Evolutionary conservation across 2,113 vertebrate genomes (phyloP).

Genomic region (Sus scrofa): T2T-Sscrofa CM000823.6:59219501-59220000

Average conservation of each 20-base stretch:
- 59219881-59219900: not conserved
- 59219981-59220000: not conserved
- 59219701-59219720: not conserved
- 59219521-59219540: not conserved
- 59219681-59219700: not conserved
- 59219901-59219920: not conserved
- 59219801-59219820: not conserved
- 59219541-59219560: not conserved
- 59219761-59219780: not conserved
- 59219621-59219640: not conserved
- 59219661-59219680: not conserved
- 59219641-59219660: not conserved
- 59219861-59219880: slow-evolving; percentile 48
- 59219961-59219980: not conserved
- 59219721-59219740: not conserved
- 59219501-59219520: not conserved
- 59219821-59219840: not conserved
- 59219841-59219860: not conserved
- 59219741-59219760: not conserved
- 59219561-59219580: not conserved
- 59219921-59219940: not conserved
- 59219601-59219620: not conserved
- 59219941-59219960: not conserved
- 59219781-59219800: not conserved
- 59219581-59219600: not conserved